phyloP scores from a whole-genome alignment of 2,113 vertebrate species.

The Zootoca vivipara region DNA sequence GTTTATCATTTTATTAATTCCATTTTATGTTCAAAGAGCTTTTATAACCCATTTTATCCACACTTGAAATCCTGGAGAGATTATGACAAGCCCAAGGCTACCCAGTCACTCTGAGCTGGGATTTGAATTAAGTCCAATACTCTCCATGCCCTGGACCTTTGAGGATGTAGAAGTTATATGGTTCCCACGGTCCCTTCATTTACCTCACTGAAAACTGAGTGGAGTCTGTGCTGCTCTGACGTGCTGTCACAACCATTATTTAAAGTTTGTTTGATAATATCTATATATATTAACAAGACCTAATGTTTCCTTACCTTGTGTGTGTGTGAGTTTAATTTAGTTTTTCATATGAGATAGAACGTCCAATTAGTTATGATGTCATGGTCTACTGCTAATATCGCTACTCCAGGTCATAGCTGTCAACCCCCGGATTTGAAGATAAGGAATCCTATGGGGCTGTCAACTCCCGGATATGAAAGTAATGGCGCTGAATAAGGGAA shows the following conservation, averaged over 20 bases:
- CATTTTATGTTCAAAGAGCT: neutral
- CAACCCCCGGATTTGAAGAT: too few relatives aligned
- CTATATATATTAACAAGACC: neutral
- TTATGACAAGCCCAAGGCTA: conserved; percentile 21
- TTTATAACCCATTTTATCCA: conserved; percentile 14
- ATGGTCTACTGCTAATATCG: neutral
- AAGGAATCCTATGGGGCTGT: too few relatives aligned
- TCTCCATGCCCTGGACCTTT: neutral
- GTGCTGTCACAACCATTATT: neutral
- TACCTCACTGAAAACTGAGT: neutral
- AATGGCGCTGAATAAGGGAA: too few relatives aligned
- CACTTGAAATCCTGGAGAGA: neutral
- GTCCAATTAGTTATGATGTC: neutral
- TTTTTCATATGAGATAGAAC: neutral
- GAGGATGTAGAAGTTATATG: neutral
- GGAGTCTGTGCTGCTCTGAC: neutral
- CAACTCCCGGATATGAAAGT: too few relatives aligned
- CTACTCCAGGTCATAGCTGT: too few relatives aligned
- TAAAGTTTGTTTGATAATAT: neutral
- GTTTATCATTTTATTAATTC: conserved; percentile 2
- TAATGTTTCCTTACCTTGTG: neutral
- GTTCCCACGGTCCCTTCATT: neutral
- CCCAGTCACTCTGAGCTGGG: neutral
- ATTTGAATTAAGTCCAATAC: conserved; percentile 8
- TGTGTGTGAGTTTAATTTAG: neutral